Conservation (phyloP, 2,888 invertebrate genomes). For the Meteorus colon region DNA sequence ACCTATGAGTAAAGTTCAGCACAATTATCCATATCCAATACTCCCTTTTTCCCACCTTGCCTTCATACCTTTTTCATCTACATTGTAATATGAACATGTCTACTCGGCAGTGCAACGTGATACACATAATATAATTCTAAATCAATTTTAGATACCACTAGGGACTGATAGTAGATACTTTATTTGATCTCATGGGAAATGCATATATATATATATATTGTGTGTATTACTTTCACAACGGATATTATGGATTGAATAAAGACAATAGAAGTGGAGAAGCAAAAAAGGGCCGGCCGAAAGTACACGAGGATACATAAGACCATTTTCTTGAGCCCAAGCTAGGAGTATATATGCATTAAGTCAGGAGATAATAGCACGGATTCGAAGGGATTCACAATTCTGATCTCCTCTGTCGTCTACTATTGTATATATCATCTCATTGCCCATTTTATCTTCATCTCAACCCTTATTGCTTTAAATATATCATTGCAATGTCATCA, state of each 20-base stretch:
- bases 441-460: background rate
- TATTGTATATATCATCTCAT: slow-evolving; percentile 29
- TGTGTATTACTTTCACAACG: background rate
- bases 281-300: slow-evolving; percentile 20
- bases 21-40: no score
- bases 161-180: background rate
- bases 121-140: background rate
- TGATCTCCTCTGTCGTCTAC: slow-evolving; percentile 39
- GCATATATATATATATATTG: background rate
- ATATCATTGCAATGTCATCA: no score
- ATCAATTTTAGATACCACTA: background rate
- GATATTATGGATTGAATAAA: background rate
- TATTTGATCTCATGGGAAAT: background rate
- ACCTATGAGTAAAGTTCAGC: no score
- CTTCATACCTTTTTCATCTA: no score
- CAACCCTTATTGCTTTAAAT: no score
- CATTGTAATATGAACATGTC: no score
- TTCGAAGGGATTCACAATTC: slow-evolving; percentile 58
- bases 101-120: background rate
- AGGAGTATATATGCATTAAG: slow-evolving; percentile 29
- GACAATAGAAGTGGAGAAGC: background rate
- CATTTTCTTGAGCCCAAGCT: slow-evolving; percentile 45
- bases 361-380: slow-evolving; percentile 50
- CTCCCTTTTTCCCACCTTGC: no score
- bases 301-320: slow-evolving; percentile 9